A percentile compares a stretch with the other conserved stretches of the same genome.
phyloP scores from a whole-genome alignment of 2,888 invertebrate species.

The Xiphydria camelus region DNA sequence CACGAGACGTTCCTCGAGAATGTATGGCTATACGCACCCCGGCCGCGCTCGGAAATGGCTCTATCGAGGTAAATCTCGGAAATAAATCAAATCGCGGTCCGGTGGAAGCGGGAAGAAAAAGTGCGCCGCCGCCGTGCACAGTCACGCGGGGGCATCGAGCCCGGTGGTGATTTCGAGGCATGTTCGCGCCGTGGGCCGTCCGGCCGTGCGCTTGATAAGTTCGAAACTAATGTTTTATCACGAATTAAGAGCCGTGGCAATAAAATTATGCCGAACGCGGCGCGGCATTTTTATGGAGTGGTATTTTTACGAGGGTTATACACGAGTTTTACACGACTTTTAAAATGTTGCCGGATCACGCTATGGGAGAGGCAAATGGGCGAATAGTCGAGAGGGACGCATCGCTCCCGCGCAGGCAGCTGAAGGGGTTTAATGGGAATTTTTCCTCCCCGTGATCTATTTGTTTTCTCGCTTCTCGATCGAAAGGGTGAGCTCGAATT shows the following conservation, averaged over 20 bases:
- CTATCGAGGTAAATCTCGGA: slow-evolving; percentile 25
- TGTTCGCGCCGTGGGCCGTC: slow-evolving; percentile 43
- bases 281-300: slow-evolving; percentile 17
- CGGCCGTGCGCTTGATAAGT: slow-evolving; percentile 30
- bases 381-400: too few relatives aligned
- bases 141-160: neutral
- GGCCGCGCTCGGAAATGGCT: slow-evolving; percentile 27
- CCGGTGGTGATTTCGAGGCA: slow-evolving; percentile 27
- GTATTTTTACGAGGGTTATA: slow-evolving; percentile 14
- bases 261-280: slow-evolving; percentile 11
- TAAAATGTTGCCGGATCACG: slow-evolving; percentile 33
- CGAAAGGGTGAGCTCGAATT: too few relatives aligned
- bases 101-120: neutral
- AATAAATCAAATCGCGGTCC: slow-evolving; percentile 22
- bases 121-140: neutral
- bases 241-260: slow-evolving; percentile 40
- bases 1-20: too few relatives aligned
- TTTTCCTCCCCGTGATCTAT: too few relatives aligned
- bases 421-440: too few relatives aligned
- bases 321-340: slow-evolving; percentile 23
- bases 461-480: too few relatives aligned
- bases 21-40: too few relatives aligned
- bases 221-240: slow-evolving; percentile 45
- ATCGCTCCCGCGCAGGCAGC: too few relatives aligned
- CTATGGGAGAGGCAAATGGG: slow-evolving; percentile 15